Evolutionary conservation across 2,888 invertebrate genomes (phyloP).

Genomic region (Diachrysia chrysitis): DNA sequence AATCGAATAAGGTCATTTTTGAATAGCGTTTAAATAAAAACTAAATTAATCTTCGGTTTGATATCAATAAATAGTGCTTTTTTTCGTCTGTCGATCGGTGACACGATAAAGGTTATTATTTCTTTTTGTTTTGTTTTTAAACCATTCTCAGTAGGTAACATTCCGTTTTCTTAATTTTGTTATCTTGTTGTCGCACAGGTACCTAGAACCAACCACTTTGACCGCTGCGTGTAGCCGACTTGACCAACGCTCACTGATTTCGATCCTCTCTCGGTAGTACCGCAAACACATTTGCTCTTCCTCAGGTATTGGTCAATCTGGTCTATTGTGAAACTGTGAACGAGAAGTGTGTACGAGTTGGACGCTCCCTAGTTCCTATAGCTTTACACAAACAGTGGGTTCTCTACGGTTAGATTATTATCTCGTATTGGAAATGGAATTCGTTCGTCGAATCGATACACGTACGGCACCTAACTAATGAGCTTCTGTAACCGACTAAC

Average conservation of each 20-base stretch:
- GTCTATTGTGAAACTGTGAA: too few relatives aligned
- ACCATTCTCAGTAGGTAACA: conserved; percentile 47
- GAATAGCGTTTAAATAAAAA: conserved; percentile 50
- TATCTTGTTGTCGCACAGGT: conserved; percentile 17
- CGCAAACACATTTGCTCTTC: too few relatives aligned
- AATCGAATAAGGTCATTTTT: conserved; percentile 55
- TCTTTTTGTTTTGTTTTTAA: conserved; percentile 37
- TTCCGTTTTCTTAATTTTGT: conserved; percentile 31
- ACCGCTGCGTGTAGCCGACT: not conserved
- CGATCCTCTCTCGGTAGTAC: too few relatives aligned
- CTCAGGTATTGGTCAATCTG: not conserved
- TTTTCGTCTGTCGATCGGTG: conserved; percentile 49
- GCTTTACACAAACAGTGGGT: not conserved
- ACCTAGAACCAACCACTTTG: not conserved
- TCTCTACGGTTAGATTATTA: conserved; percentile 42
- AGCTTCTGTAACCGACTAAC: conserved; percentile 32
- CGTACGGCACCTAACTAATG: conserved; percentile 51
- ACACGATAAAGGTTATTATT: conserved; percentile 57
- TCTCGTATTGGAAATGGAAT: conserved; percentile 59
- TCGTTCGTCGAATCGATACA: conserved; percentile 55
- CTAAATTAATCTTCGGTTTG: conserved; percentile 54
- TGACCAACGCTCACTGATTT: not conserved
- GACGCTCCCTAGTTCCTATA: not conserved
- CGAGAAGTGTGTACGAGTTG: not conserved
- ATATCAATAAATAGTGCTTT: conserved; percentile 57